These are phyloP conservation scores for Agrotis clavis DNA, from an alignment of 2,888 invertebrate genomes.

Conservation along the genomic window DNA sequence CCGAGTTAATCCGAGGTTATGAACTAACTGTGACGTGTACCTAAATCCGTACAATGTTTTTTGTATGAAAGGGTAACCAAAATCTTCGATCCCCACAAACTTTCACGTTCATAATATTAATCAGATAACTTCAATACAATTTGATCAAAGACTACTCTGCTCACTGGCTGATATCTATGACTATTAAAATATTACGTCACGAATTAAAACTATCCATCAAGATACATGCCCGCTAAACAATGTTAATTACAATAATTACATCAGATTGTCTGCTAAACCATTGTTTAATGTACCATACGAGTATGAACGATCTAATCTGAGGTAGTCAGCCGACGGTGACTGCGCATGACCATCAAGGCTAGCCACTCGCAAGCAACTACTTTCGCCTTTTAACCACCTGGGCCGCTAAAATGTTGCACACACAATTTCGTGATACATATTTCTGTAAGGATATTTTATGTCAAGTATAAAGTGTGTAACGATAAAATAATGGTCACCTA, in stretches of 20 bases:
- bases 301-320: slow-evolving; percentile 71
- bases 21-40: too few relatives aligned
- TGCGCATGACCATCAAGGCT: slow-evolving; percentile 81
- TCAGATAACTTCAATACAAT: too few relatives aligned
- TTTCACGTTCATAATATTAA: too few relatives aligned
- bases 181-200: background rate
- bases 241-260: slow-evolving; percentile 41
- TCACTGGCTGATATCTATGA: too few relatives aligned
- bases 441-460: slow-evolving; percentile 24
- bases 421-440: slow-evolving; percentile 43
- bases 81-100: too few relatives aligned
- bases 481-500: slow-evolving; percentile 4
- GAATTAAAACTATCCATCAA: slow-evolving; percentile 14
- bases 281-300: slow-evolving; percentile 50
- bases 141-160: too few relatives aligned
- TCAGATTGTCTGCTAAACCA: slow-evolving; percentile 40
- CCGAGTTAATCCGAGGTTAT: too few relatives aligned
- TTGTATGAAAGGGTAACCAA: too few relatives aligned
- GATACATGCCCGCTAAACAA: slow-evolving; percentile 18
- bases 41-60: too few relatives aligned
- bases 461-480: slow-evolving; percentile 16
- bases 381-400: slow-evolving; percentile 80
- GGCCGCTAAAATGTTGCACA: slow-evolving; percentile 73
- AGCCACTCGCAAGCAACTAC: slow-evolving; percentile 78
- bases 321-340: slow-evolving; percentile 60